Evolutionary conservation across 1,140 invertebrate species (phyloP), one percentile per base, ranked within the genome.

Genomic region (Ceratina australensis): DNA sequence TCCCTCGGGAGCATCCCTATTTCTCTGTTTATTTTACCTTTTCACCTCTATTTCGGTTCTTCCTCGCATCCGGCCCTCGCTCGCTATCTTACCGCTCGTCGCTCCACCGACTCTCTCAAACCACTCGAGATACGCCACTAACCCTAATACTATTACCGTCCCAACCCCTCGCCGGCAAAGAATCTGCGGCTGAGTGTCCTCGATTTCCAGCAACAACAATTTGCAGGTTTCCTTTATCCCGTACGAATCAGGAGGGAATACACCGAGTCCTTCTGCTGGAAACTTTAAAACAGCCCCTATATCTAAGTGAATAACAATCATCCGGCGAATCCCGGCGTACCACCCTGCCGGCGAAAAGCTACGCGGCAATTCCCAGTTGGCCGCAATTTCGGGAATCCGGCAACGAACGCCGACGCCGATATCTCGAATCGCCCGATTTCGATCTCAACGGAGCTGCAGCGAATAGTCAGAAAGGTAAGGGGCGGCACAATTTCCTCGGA

Each of bases 101-200:
- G 33, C 33, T 42, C 33, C 33, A 10, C 33, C 33, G 33, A 42
- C 33, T 42, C 33, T 42, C 67, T 59, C 72, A 28, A 82, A 75
- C 79, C 84, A 69, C 82, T 86, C 84, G 81, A 86, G 84, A 86
- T 86, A 83, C 77, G 79, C 81, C 85, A 84, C 85, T 86, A 86
- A 86, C 81, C 85, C 84, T 86, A 86, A 86, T 86, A 79, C 81
- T 81, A 75, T 86, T 86, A 86, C 81, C 84, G 24, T 69, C 84
- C 33, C 64, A 54, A 1, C 59, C 63, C 69, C 83, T 66, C 28
- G 67, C 22, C 61, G 20, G 42, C 71, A 72, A 80, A 85, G 83
- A 85, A 86, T 78, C 78, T 75, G 72, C 75, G 79, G 72, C 84
- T 60, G 75, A 86, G 83, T 76, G 82, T 85, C 79, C 83, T 79